Conservation (phyloP, 2,113 vertebrate genomes). For the Dicentrarchus labrax region DNA sequence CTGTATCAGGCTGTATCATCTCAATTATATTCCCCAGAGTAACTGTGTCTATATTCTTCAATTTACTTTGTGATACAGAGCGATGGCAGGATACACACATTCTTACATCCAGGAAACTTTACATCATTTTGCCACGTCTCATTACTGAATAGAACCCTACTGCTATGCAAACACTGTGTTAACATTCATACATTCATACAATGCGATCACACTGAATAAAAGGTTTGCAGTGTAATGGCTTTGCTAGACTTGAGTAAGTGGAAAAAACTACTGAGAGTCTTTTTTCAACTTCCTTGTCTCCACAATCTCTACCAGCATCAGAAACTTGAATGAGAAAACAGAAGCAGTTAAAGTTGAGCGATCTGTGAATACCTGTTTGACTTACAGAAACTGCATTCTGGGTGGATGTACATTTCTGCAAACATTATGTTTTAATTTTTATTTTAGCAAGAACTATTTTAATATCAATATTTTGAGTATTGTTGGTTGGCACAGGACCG, state of each 20-base stretch:
- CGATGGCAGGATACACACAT: neutral
- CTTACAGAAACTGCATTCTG: neutral
- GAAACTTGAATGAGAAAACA: no score
- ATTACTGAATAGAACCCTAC: neutral
- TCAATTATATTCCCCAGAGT: neutral
- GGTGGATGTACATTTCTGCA: neutral
- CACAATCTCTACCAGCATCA: no score
- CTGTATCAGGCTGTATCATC: no score
- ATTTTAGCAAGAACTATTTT: neutral
- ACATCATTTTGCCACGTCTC: neutral
- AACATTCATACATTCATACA: no score
- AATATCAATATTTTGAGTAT: neutral
- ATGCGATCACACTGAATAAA: no score
- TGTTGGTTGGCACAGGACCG: no score
- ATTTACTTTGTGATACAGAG: conserved; percentile 8
- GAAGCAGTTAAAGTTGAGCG: no score
- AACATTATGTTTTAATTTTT: neutral
- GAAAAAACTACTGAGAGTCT: no score
- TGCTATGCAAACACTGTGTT: no score
- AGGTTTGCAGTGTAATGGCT: no score
- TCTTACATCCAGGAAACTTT: neutral
- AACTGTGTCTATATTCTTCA: conserved; percentile 15
- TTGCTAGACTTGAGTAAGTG: no score
- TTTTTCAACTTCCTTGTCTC: no score
- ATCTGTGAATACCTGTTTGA: neutral